Percentiles rank a stretch among this genome's conserved stretches.
phyloP scores from a whole-genome alignment of 2,113 vertebrate species.

The Gymnocephalus cernua region DNA sequence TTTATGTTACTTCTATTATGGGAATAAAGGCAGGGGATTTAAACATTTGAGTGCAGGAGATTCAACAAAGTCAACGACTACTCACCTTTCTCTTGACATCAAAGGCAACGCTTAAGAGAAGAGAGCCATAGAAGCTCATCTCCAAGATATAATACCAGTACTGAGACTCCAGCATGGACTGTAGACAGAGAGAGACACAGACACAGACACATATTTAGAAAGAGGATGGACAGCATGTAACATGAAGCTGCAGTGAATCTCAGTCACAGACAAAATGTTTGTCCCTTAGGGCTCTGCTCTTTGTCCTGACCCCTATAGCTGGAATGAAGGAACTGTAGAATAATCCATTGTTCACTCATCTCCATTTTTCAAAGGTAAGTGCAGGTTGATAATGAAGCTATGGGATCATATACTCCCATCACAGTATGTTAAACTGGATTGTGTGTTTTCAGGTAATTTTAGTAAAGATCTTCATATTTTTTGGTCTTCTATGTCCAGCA shows the following conservation, averaged over 20 bases:
- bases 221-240: conserved; percentile 31
- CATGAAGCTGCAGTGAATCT: conserved; percentile 25
- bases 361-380: neutral
- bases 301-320: neutral
- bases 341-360: neutral
- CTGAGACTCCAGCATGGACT: conserved; percentile 93
- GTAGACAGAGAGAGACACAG: conserved; percentile 48
- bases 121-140: conserved; percentile 94
- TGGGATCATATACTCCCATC: conserved; percentile 1
- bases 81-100: conserved; percentile 94
- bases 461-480: too few relatives aligned
- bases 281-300: conserved; percentile 3
- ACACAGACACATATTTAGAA: conserved; percentile 19
- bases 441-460: too few relatives aligned
- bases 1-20: neutral
- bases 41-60: neutral
- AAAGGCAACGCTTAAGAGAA: conserved; percentile 91
- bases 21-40: neutral
- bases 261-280: conserved; percentile 7
- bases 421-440: neutral
- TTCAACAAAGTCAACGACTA: neutral
- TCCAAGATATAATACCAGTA: conserved; percentile 97
- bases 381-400: neutral
- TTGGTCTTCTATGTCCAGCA: too few relatives aligned
- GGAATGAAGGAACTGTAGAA: conserved; percentile 7